phyloP scores from a whole-genome alignment of 2,888 invertebrate species.

The Trissolcus brochymenae region DNA sequence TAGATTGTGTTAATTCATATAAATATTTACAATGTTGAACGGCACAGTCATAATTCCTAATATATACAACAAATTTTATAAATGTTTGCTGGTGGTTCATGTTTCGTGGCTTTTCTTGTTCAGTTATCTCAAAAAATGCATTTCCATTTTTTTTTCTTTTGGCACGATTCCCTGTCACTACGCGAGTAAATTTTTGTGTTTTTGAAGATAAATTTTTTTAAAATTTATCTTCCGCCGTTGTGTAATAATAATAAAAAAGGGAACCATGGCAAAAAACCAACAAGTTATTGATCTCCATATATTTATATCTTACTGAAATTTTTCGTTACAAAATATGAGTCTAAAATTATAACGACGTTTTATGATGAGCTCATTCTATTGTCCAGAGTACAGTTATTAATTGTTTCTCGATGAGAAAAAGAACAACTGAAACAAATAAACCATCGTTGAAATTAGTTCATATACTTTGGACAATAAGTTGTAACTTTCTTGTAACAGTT shows the following conservation, averaged over 20 bases:
- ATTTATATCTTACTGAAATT: constrained; percentile 34
- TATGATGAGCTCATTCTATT: neutral
- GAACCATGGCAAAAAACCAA: constrained; percentile 34
- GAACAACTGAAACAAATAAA: neutral
- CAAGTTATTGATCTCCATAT: constrained; percentile 12
- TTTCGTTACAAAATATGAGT: neutral
- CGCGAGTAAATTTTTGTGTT: constrained; percentile 21
- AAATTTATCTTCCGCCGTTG: constrained; percentile 8
- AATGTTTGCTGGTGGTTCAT: constrained; percentile 55
- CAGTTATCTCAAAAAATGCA: constrained; percentile 4
- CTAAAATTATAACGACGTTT: too few species aligned
- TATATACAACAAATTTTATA: constrained; percentile 74
- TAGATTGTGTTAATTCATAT: constrained; percentile 49
- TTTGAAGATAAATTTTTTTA: constrained; percentile 5
- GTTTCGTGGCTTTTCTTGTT: constrained; percentile 9
- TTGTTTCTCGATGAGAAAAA: neutral
- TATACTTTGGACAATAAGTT: neutral
- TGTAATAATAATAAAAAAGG: constrained; percentile 27
- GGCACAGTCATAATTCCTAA: constrained; percentile 68
- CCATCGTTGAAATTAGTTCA: too few species aligned
- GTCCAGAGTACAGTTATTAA: constrained; percentile 4
- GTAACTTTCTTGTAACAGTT: neutral
- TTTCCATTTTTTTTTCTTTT: constrained; percentile 17
- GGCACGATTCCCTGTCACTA: constrained; percentile 51
- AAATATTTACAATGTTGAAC: constrained; percentile 58